Base-by-base conservation (phyloP, 1,140 invertebrate genomes). In the Antheraea pernyi region DNA sequence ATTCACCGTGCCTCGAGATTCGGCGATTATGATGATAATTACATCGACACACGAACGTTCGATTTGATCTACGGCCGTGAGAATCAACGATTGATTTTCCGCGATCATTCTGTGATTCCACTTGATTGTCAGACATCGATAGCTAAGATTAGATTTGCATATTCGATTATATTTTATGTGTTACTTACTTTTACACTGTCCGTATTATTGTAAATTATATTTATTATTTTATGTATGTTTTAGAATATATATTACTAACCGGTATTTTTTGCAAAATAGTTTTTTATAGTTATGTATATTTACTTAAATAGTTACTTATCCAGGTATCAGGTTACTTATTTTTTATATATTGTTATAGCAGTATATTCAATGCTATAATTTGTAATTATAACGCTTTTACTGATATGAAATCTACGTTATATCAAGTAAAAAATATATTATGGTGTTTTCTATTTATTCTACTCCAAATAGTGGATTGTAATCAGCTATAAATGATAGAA, bases 21-120 rank as follows among this genome's bases (percentile, higher is more conserved):
- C 82, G 75, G 68, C 83, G 85, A 90, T 92, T 92, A 90, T 89
- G 80, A 91, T 92, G 83, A 86, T 90, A 91, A 92, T 92, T 84
- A 83, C 73, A 72, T 70, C 79, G 83, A 87, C 87, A 87, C 90
- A 88, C 86, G 88, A 89, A 88, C 80, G 75, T 79, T 86, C 84
- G 77, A 86, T 82, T 79, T 89, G 86, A 91, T 85, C 77, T 91
- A 91, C 83, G 84, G 86, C 83, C 90, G 90, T 92, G 90, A 90
- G 90, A 92, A 92, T 84, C 79, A 70, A 75, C 76, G 71, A 89
- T 86, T 83, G 83, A 90, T 91, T 89, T 88, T 87, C 83, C 85
- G 85, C 80, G 81, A 85, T 85, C 72, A 70, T 73, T 73, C 68
- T 65, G 42, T 74, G 74, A 79, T 74, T 79, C 74, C 66, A 67